Percentiles rank a stretch among this genome's conserved stretches.
phyloP scores from a whole-genome alignment of 1,140 invertebrate species.

The Drosophila miranda region DNA sequence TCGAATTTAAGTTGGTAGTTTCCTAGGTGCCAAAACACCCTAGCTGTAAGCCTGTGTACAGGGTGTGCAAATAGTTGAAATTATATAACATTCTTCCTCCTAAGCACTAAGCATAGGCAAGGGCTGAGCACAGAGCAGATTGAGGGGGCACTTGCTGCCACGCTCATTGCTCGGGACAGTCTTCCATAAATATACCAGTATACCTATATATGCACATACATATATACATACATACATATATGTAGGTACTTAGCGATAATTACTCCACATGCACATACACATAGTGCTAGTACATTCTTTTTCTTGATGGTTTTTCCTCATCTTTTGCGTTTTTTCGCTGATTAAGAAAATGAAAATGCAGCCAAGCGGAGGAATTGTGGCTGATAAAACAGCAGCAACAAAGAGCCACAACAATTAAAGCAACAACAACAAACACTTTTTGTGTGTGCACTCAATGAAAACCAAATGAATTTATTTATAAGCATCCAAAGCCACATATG shows the following conservation, averaged over 20 bases:
- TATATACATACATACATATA: neutral
- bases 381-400: constrained; percentile 55
- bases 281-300: neutral
- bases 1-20: too few species aligned
- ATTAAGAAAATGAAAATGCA: constrained; percentile 73
- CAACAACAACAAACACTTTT: constrained; percentile 3
- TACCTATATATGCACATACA: neutral
- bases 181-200: constrained; percentile 15
- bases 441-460: constrained; percentile 63
- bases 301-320: constrained; percentile 27
- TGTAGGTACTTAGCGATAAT: constrained; percentile 45
- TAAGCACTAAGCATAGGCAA: constrained; percentile 12
- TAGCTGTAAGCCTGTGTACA: neutral
- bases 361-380: constrained; percentile 65
- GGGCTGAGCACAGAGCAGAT: constrained; percentile 14
- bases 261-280: constrained; percentile 47
- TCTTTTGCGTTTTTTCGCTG: constrained; percentile 55
- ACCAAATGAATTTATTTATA: constrained; percentile 47
- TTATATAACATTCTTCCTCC: constrained; percentile 54
- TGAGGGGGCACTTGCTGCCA: constrained; percentile 34
- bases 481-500: constrained; percentile 1
- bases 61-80: constrained; percentile 11
- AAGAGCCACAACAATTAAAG: constrained; percentile 8
- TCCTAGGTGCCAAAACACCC: neutral
- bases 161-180: constrained; percentile 53